A percentile compares a stretch with the other conserved stretches of the same genome.
Conservation (phyloP, 1,140 invertebrate genomes). For the Drosophila funebris region DNA sequence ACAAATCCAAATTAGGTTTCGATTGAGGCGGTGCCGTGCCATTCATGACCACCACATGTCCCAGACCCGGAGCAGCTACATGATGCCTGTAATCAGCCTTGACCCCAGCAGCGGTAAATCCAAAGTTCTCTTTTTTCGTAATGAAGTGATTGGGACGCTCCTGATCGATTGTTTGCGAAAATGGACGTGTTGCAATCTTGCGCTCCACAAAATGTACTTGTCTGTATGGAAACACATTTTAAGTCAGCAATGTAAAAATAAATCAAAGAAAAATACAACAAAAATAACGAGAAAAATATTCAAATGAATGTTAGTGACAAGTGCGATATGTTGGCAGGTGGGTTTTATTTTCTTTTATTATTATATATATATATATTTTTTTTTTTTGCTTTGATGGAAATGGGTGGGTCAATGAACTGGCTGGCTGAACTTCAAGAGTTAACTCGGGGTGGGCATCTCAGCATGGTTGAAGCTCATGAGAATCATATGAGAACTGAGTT, state of each 20-base stretch:
- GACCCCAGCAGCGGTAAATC: conserved; percentile 68
- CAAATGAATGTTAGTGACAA: conserved; percentile 33
- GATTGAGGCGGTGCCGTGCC: conserved; percentile 75
- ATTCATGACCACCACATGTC: conserved; percentile 69
- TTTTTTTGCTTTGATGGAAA: conserved; percentile 21
- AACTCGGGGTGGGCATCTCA: conserved; percentile 16
- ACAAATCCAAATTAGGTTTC: conserved; percentile 86
- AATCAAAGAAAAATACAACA: not conserved
- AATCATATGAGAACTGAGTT: conserved; percentile 32
- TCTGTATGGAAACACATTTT: conserved; percentile 49
- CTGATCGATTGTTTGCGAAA: conserved; percentile 90
- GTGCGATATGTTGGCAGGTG: conserved; percentile 36
- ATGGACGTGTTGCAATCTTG: conserved; percentile 85
- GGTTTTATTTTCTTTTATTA: not conserved
- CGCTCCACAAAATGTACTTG: conserved; percentile 80
- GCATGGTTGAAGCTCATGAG: conserved; percentile 58
- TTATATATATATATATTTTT: not conserved
- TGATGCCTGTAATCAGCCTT: conserved; percentile 68
- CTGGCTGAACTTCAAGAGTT: not conserved
- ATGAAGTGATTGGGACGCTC: conserved; percentile 85
- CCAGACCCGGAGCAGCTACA: conserved; percentile 21
- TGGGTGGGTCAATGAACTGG: conserved; percentile 27
- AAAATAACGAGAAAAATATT: conserved; percentile 4
- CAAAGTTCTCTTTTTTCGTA: conserved; percentile 83
- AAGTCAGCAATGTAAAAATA: conserved; percentile 22